Conservation (phyloP, 2,888 invertebrate genomes). For the Drosophila leonis region DNA sequence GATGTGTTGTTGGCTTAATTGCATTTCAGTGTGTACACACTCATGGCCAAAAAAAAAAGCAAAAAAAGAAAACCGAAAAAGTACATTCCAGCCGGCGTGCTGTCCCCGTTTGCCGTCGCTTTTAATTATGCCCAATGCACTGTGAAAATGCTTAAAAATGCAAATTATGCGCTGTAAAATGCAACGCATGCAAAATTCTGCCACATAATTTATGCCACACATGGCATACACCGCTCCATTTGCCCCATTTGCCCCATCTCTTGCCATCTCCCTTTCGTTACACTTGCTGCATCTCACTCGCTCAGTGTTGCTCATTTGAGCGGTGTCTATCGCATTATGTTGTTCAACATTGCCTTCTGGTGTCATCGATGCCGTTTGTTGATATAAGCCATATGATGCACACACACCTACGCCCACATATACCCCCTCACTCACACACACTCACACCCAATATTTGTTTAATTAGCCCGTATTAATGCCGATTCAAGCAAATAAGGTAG, state of each 20-base stretch:
- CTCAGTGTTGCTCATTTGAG: conserved; percentile 20
- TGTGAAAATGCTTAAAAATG: conserved; percentile 78
- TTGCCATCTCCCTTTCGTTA: conserved; percentile 6
- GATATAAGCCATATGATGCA: conserved; percentile 63
- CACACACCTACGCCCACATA: conserved; percentile 30
- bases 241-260: not conserved
- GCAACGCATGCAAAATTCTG: conserved; percentile 70
- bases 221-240: conserved; percentile 2
- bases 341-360: conserved; percentile 64
- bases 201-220: conserved; percentile 70
- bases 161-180: conserved; percentile 75
- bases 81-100: conserved; percentile 18
- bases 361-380: conserved; percentile 58
- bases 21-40: conserved; percentile 59
- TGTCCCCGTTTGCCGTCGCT: conserved; percentile 32
- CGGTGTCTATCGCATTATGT: conserved; percentile 63
- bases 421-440: not conserved
- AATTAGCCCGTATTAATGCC: conserved; percentile 78
- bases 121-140: conserved; percentile 77
- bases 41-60: conserved; percentile 5
- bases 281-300: conserved; percentile 14
- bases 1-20: conserved; percentile 49
- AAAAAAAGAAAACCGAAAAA: not conserved
- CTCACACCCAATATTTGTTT: conserved; percentile 65
- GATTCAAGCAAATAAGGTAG: conserved; percentile 69